Evolutionary conservation across 2,888 invertebrate genomes (phyloP).

Genomic region (Ichneumon xanthorius): DNA sequence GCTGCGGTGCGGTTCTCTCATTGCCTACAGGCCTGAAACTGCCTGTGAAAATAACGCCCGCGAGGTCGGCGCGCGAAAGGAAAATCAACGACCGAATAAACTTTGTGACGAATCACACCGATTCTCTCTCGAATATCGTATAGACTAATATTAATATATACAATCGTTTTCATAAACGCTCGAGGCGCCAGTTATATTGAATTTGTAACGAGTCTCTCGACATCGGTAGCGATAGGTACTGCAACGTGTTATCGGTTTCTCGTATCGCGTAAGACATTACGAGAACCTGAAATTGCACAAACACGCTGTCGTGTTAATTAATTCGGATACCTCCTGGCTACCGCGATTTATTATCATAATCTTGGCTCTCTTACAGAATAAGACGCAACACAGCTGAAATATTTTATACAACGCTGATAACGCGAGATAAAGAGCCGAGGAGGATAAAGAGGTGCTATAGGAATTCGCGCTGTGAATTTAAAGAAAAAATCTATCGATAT

Average conservation of each 20-base stretch:
- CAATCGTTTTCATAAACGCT: background rate
- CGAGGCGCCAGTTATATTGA: background rate
- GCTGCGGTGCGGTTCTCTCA: slow-evolving; percentile 46
- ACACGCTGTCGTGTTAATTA: background rate
- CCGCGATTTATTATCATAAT: slow-evolving; percentile 7
- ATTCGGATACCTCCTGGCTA: background rate
- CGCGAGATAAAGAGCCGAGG: background rate
- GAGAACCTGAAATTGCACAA: background rate
- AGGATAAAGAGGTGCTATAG: background rate
- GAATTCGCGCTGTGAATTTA: background rate
- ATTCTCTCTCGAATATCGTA: background rate
- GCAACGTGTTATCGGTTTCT: background rate
- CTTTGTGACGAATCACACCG: background rate
- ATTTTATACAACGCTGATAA: background rate
- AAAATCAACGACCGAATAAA: background rate
- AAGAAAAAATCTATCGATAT: background rate
- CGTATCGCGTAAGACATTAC: background rate
- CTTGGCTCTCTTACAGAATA: background rate
- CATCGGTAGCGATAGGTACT: background rate
- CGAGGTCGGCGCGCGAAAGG: slow-evolving; percentile 24
- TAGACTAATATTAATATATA: background rate
- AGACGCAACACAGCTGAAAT: background rate
- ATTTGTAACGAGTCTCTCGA: background rate
- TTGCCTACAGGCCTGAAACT: slow-evolving; percentile 31
- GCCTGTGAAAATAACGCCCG: slow-evolving; percentile 11